These are phyloP conservation scores for Enteromius mattozi DNA, from an alignment of 2,797 vertebrate genomes.

Conservation along the genomic window DNA sequence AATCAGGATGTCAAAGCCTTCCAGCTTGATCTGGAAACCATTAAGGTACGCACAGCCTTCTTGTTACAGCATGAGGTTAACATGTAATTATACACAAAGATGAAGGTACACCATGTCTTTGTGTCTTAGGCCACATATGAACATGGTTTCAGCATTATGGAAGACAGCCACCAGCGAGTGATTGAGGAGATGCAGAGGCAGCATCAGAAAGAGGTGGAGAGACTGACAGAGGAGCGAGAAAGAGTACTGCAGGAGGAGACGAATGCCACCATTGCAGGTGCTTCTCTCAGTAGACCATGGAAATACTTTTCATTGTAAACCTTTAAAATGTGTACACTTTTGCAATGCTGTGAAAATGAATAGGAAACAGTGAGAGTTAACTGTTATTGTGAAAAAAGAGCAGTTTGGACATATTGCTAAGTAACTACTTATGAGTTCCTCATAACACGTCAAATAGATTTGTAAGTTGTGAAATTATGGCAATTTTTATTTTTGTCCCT, in stretches of 20 bases:
- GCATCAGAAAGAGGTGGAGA: constrained; percentile 89
- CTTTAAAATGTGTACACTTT: not conserved
- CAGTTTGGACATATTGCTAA: not conserved
- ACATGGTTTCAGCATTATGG: constrained; percentile 85
- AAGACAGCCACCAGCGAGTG: constrained; percentile 89
- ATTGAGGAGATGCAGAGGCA: constrained; percentile 89
- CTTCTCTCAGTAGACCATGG: not conserved
- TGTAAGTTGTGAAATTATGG: not conserved
- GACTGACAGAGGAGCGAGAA: constrained; percentile 88
- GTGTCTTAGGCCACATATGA: constrained; percentile 83
- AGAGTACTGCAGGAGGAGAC: constrained; percentile 90
- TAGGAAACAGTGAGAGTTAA: not conserved
- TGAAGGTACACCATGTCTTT: not conserved
- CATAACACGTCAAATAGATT: not conserved
- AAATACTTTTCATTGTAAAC: not conserved
- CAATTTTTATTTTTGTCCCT: not conserved
- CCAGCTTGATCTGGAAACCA: constrained; percentile 84
- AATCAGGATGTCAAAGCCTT: constrained; percentile 75
- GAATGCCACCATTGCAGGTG: constrained; percentile 90
- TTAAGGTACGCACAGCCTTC: constrained; percentile 78
- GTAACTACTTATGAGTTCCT: not conserved
- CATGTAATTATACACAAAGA: not conserved
- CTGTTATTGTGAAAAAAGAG: not conserved
- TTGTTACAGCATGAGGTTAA: not conserved
- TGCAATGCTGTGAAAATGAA: not conserved